Base-by-base conservation (phyloP, 2,888 invertebrate species). In the Ennomos erosarius region DNA sequence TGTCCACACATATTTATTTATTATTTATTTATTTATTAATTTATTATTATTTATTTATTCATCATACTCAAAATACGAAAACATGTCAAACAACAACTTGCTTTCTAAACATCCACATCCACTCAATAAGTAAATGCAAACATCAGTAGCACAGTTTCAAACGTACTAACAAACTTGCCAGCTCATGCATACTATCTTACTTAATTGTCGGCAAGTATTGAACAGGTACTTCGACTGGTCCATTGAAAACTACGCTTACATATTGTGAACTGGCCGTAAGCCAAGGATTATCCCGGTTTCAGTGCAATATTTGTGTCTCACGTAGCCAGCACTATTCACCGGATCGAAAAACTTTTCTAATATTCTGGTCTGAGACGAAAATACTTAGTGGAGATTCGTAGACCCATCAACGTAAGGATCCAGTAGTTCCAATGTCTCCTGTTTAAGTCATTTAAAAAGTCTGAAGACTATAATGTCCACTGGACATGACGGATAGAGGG, bases 281-380 rank as follows among this genome's bases (percentile, higher is more conserved):
- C 91, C 91, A 91, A 80, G 79, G 88, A 88, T 91, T 88, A 91
- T 85, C 86, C 81, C 68, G 74, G 77, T 73, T 79, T 68, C 69
- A 50, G 74, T 81, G 87, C 86, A 85, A 88, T 88, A 88, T 88
- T 89, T 87, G 85, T 87, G 85, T 88, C 88, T 86, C 88, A 86
- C 87, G 85, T 89, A 83, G 73, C 77, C 75, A 69, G 73, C 78
- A 82, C 82, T 83, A 87, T 90, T 87, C 85, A 81, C 80, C 73
- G 85, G 81, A 89, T 89, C 85, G 90, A 88, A 90, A 90, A 91
- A 90, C 88, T 91, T 91, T 91, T 90, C 88, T 90, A 88, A 90
- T 90, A 90, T 90, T 88, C 84, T 77, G 75, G 81, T 79, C 73
- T 73, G 78, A 77, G 79, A 76, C 74, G 81, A 79, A 84, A 79